Percentiles rank a stretch among this genome's conserved stretches.
phyloP scores from a whole-genome alignment of 2,888 invertebrate genomes.

The Petrophora chlorosata region DNA sequence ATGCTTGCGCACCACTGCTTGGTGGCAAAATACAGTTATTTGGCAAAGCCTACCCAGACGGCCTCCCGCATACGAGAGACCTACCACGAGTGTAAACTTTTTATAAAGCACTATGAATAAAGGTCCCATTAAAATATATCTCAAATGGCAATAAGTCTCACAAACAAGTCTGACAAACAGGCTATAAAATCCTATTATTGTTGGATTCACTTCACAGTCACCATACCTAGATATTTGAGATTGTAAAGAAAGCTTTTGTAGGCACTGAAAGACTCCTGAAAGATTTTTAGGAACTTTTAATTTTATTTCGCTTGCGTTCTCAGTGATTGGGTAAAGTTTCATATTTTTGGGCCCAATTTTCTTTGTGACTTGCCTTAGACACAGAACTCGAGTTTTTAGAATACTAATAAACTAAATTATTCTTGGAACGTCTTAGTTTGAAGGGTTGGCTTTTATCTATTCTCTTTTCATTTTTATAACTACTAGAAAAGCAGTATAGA shows the following conservation, averaged over 20 bases:
- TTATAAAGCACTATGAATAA: too few relatives aligned
- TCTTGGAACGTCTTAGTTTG: neutral
- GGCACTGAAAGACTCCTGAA: conserved; percentile 11
- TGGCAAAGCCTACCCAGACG: too few relatives aligned
- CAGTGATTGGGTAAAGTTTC: conserved; percentile 17
- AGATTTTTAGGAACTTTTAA: conserved; percentile 19
- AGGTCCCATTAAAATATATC: too few relatives aligned
- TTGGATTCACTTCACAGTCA: neutral
- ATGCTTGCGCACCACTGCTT: too few relatives aligned
- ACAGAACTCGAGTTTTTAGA: neutral
- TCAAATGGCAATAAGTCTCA: too few relatives aligned
- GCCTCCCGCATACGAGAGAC: too few relatives aligned
- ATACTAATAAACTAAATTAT: conserved; percentile 7
- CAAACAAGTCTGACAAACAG: too few relatives aligned
- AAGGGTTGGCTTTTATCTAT: neutral
- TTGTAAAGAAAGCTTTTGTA: conserved; percentile 4
- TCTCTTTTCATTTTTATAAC: too few relatives aligned
- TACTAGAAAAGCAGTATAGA: too few relatives aligned
- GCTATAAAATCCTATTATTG: too few relatives aligned
- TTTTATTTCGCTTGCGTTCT: conserved; percentile 16
- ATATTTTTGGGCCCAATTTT: conserved; percentile 14
- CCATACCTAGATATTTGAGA: neutral
- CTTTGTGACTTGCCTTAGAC: conserved; percentile 1
- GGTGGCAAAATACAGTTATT: too few relatives aligned
- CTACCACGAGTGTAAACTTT: too few relatives aligned